phyloP scores from a whole-genome alignment of 1,140 invertebrate species.

The Drosophila auraria region DNA sequence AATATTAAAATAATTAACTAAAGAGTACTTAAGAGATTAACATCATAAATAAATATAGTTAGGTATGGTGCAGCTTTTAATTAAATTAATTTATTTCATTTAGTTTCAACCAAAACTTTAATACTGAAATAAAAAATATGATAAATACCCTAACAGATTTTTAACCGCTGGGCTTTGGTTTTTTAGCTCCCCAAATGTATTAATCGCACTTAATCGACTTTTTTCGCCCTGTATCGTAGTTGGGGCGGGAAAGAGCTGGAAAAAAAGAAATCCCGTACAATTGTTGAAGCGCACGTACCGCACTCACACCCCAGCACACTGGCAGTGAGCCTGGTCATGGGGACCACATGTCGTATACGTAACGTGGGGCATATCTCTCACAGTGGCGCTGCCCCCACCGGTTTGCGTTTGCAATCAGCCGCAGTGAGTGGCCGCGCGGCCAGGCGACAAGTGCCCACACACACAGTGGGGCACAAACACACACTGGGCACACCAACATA shows the following conservation, averaged over 20 bases:
- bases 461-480: conserved; percentile 30
- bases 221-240: conserved; percentile 2
- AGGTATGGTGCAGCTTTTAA: not conserved
- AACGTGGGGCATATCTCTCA: conserved; percentile 72
- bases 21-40: not conserved
- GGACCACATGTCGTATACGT: conserved; percentile 78
- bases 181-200: not conserved
- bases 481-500: conserved; percentile 4
- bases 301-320: conserved; percentile 45
- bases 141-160: too few species aligned
- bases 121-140: not conserved
- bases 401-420: conserved; percentile 79
- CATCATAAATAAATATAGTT: not conserved
- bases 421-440: conserved; percentile 68
- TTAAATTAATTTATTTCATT: not conserved
- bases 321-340: conserved; percentile 17
- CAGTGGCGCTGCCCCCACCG: conserved; percentile 22
- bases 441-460: conserved; percentile 74
- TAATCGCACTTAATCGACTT: conserved; percentile 1
- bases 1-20: not conserved
- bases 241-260: conserved; percentile 8
- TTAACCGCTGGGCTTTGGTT: too few species aligned
- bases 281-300: conserved; percentile 78
- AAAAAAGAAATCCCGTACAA: conserved; percentile 67
- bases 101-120: not conserved